A percentile compares a stretch with the other conserved stretches of the same genome.
Evolutionary conservation across 2,888 invertebrate genomes (phyloP).

Genomic region (Drosophila melanosoma): DNA sequence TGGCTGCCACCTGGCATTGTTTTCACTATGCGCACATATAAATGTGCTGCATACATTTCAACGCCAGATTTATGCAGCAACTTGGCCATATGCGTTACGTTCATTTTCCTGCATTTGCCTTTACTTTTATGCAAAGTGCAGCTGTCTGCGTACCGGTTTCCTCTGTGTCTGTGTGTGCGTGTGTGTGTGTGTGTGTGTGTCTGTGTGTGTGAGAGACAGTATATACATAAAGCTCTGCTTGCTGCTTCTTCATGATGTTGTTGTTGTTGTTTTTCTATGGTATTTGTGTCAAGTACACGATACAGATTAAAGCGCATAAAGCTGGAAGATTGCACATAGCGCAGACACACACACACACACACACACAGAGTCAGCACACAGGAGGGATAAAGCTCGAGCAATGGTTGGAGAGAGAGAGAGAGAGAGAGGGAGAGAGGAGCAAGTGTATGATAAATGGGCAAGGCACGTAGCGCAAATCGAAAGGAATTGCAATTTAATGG

Average conservation of each 20-base stretch:
- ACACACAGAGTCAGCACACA: neutral
- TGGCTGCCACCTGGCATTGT: conserved; percentile 65
- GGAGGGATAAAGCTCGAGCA: no score
- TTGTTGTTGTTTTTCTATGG: conserved; percentile 66
- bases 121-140: conserved; percentile 69
- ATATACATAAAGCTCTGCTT: conserved; percentile 58
- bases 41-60: conserved; percentile 77
- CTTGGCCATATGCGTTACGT: conserved; percentile 63
- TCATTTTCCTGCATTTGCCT: conserved; percentile 45
- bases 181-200: conserved; percentile 8
- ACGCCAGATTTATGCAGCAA: conserved; percentile 71
- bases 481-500: conserved; percentile 76
- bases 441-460: conserved; percentile 62
- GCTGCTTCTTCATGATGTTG: conserved; percentile 42
- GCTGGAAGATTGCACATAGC: conserved; percentile 68
- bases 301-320: conserved; percentile 75
- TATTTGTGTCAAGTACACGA: conserved; percentile 79
- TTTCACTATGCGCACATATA: conserved; percentile 58
- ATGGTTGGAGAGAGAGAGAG: neutral
- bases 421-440: neutral
- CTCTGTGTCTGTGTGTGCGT: neutral
- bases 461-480: conserved; percentile 69
- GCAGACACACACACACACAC: conserved; percentile 29
- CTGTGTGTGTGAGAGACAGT: conserved; percentile 23
- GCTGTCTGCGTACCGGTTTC: conserved; percentile 12